Percentiles rank a stretch among this genome's conserved stretches.
These are phyloP conservation scores for Himalopsyche kuldschensis DNA, from an alignment of 2,888 invertebrate species.

Conservation along the genomic window DNA sequence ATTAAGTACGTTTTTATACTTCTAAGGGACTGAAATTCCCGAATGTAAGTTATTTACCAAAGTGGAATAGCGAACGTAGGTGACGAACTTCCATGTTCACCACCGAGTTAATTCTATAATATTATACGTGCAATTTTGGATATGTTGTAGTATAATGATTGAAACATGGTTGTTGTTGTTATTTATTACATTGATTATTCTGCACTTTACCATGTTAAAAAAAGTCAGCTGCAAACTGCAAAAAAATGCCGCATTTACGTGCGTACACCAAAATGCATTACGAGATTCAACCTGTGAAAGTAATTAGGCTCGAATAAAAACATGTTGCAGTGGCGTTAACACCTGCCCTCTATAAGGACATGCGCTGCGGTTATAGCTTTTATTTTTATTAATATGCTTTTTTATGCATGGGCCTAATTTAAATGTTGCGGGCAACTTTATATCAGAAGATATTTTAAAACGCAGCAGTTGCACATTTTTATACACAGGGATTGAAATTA, in stretches of 20 bases:
- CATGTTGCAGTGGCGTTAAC: background rate
- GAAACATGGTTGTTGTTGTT: too few relatives aligned
- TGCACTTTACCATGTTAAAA: background rate
- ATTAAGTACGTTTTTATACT: too few relatives aligned
- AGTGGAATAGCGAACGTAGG: too few relatives aligned
- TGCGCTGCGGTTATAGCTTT: background rate
- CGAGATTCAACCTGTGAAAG: background rate
- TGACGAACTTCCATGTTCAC: too few relatives aligned
- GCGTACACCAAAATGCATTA: background rate
- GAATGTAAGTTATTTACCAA: too few relatives aligned
- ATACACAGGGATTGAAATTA: too few relatives aligned
- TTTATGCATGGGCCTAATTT: background rate
- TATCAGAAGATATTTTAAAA: background rate
- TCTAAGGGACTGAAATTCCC: too few relatives aligned
- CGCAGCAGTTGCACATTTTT: too few relatives aligned
- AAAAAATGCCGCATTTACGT: background rate
- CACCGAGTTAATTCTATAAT: too few relatives aligned
- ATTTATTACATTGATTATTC: background rate
- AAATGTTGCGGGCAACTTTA: background rate
- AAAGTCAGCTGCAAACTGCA: background rate
- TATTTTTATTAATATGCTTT: background rate
- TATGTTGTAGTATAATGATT: too few relatives aligned
- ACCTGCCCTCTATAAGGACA: background rate
- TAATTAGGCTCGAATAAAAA: background rate
- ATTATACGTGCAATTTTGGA: too few relatives aligned